phyloP scores from a whole-genome alignment of 2,113 vertebrate genomes.

The Megaptera novaeangliae region DNA sequence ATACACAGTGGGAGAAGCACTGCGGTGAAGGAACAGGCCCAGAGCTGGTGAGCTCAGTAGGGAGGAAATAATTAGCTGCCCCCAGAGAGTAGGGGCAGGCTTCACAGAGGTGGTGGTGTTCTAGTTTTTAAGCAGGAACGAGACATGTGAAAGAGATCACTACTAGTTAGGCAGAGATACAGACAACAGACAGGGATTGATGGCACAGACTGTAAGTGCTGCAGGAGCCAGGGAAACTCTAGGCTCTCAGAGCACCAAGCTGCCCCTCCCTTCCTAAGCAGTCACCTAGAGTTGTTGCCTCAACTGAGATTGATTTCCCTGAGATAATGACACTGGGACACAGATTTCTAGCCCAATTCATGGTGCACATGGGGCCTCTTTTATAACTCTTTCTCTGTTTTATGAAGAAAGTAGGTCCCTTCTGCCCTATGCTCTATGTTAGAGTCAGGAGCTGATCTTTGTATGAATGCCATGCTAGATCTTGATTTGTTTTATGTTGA shows the following conservation, averaged over 20 bases:
- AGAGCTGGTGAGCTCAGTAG: not conserved
- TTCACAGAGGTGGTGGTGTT: not conserved
- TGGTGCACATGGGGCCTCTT: not conserved
- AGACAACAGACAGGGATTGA: not conserved
- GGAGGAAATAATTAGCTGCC: not conserved
- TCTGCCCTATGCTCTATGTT: not conserved
- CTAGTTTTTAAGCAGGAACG: not conserved
- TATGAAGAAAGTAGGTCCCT: not conserved
- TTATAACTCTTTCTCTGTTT: not conserved
- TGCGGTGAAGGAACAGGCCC: not conserved
- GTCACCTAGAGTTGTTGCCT: not conserved
- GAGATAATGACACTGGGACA: not conserved
- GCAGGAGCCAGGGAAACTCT: not conserved
- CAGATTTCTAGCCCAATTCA: slow-evolving; percentile 13
- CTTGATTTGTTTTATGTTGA: slow-evolving; percentile 6
- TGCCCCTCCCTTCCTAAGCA: not conserved
- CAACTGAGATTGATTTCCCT: not conserved
- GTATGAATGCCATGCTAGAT: not conserved
- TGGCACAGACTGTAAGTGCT: not conserved
- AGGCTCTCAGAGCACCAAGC: not conserved
- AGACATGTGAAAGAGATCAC: not conserved
- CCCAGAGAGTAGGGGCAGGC: not conserved
- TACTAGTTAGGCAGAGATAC: not conserved
- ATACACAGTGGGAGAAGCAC: not conserved
- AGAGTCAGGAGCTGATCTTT: slow-evolving; percentile 3